A percentile compares a stretch with the other conserved stretches of the same genome.
Evolutionary conservation across 2,113 vertebrate genomes (phyloP).

Genomic region (Phrynosoma platyrhinos): DNA sequence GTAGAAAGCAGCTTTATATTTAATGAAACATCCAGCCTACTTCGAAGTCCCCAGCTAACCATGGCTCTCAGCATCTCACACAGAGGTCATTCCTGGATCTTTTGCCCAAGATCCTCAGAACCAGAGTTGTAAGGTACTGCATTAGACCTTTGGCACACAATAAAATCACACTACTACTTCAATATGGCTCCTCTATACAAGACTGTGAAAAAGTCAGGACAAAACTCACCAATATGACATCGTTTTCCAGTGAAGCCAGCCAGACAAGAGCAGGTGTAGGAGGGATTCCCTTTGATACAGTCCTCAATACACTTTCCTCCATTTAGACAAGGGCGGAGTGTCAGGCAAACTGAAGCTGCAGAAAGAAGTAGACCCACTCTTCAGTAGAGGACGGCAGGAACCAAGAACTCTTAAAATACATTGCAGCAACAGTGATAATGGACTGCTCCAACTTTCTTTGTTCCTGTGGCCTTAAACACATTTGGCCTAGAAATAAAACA

Average conservation of each 20-base stretch:
- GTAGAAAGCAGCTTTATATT: background rate
- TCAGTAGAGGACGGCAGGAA: background rate
- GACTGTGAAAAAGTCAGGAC: background rate
- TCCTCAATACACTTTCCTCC: slow-evolving; percentile 94
- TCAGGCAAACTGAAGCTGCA: slow-evolving; percentile 92
- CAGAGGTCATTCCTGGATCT: background rate
- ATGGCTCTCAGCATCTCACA: background rate
- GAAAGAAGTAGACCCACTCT: slow-evolving; percentile 38
- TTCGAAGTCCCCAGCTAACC: background rate
- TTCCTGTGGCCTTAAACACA: background rate
- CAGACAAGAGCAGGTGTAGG: slow-evolving; percentile 94
- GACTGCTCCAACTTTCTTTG: background rate
- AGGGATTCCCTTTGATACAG: slow-evolving; percentile 94
- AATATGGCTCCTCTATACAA: background rate
- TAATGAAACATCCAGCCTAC: background rate
- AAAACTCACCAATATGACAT: slow-evolving; percentile 89
- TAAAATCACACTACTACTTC: background rate
- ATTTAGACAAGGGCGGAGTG: slow-evolving; percentile 90
- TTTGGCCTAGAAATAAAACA: background rate
- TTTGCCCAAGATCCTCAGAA: background rate
- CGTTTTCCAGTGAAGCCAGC: slow-evolving; percentile 90
- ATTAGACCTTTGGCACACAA: background rate
- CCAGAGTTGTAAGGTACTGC: background rate
- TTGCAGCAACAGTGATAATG: background rate
- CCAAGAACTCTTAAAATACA: background rate